phyloP scores from a whole-genome alignment of 2,888 invertebrate genomes.

The Eumacrocentrus americanus region DNA sequence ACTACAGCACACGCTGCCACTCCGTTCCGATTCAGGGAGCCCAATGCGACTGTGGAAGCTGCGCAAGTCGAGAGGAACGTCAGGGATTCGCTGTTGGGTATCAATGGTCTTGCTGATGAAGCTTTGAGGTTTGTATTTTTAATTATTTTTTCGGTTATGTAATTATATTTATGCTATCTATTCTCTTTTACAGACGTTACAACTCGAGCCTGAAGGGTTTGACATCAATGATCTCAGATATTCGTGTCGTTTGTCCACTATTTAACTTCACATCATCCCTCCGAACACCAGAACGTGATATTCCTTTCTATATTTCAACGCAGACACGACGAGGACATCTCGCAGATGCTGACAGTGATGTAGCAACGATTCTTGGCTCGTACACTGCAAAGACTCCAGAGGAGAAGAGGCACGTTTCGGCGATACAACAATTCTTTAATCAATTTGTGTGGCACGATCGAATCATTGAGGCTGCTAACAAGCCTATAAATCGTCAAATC shows the following conservation, averaged over 20 bases:
- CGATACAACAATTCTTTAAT: constrained; percentile 84
- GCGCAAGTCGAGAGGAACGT: constrained; percentile 71
- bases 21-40: constrained; percentile 67
- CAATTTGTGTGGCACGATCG: constrained; percentile 81
- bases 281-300: constrained; percentile 68
- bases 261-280: constrained; percentile 63
- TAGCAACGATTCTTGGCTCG: constrained; percentile 78
- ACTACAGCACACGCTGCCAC: constrained; percentile 77
- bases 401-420: constrained; percentile 76
- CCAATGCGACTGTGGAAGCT: constrained; percentile 72
- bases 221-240: constrained; percentile 76
- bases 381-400: constrained; percentile 76
- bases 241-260: constrained; percentile 81
- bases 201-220: constrained; percentile 72
- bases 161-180: not conserved
- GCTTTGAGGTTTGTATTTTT: constrained; percentile 61
- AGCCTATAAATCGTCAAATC: constrained; percentile 62
- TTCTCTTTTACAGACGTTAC: constrained; percentile 64
- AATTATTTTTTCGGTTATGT: not conserved
- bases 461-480: constrained; percentile 68
- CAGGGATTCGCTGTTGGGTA: constrained; percentile 69
- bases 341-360: constrained; percentile 72
- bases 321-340: constrained; percentile 68
- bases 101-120: constrained; percentile 68
- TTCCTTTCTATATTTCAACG: constrained; percentile 77